Conservation (phyloP, 2,113 vertebrate genomes). For the Helogale parvula region DNA sequence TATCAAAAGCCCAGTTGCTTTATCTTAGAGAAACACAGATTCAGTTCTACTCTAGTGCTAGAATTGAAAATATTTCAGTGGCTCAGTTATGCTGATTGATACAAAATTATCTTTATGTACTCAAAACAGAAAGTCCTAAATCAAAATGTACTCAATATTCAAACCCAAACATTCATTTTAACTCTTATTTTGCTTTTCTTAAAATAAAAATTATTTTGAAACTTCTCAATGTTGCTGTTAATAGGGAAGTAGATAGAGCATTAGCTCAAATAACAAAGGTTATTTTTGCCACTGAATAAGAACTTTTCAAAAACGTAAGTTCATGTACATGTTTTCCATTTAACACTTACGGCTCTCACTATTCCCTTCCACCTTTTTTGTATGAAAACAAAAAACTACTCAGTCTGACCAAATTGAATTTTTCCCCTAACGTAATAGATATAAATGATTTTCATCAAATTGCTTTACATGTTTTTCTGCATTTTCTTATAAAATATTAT, state of each 20-base stretch:
- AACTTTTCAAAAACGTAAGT: neutral
- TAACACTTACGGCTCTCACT: neutral
- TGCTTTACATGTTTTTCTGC: neutral
- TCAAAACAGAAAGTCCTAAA: neutral
- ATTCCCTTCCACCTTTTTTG: neutral
- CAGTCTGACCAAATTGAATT: neutral
- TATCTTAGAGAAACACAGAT: neutral
- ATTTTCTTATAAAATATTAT: neutral
- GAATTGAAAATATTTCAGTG: neutral
- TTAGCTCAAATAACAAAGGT: neutral
- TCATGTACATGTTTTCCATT: neutral
- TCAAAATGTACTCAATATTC: neutral
- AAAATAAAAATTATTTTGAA: neutral
- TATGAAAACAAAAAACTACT: neutral
- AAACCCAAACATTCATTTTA: neutral
- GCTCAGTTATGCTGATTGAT: neutral
- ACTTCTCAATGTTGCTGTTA: neutral
- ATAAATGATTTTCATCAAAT: neutral
- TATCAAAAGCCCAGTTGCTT: neutral
- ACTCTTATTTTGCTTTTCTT: neutral
- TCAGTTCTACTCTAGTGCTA: neutral
- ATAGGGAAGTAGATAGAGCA: neutral
- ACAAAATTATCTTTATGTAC: neutral
- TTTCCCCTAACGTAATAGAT: neutral
- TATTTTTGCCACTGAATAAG: neutral